Percentiles rank a stretch among this genome's conserved stretches.
phyloP scores from a whole-genome alignment of 2,113 vertebrate species.

The Hydropotes inermis region DNA sequence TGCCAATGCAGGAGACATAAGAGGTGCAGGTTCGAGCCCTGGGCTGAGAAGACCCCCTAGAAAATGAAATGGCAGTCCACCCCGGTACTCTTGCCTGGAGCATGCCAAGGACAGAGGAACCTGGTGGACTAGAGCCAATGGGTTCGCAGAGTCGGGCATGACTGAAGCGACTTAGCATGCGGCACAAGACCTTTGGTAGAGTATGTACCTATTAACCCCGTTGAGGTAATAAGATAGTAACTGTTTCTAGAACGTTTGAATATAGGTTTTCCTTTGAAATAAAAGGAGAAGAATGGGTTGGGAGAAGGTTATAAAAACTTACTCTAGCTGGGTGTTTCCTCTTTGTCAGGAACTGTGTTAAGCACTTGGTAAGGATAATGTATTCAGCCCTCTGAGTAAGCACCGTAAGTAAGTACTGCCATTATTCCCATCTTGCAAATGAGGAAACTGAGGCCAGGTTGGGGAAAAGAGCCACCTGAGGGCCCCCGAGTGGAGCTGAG shows the following conservation, averaged over 20 bases:
- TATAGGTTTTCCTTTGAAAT: not conserved
- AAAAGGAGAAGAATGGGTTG: not conserved
- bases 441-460: not conserved
- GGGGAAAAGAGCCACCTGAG: not conserved
- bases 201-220: not conserved
- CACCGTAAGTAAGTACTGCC: not conserved
- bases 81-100: not conserved
- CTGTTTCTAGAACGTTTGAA: not conserved
- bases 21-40: not conserved
- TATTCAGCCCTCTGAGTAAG: not conserved
- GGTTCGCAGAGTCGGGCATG: fast-evolving
- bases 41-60: not conserved
- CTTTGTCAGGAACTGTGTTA: not conserved
- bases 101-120: not conserved
- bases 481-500: not conserved
- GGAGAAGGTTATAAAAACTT: not conserved
- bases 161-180: not conserved
- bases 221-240: not conserved
- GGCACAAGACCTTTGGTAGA: no score
- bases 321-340: no score
- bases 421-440: not conserved
- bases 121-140: not conserved
- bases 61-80: not conserved
- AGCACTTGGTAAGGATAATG: not conserved
- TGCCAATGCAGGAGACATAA: not conserved